Percentiles rank a stretch among this genome's conserved stretches.
These are phyloP conservation scores for Siniperca scherzeri DNA, from an alignment of 2,797 vertebrate genomes.

Conservation along the genomic window DNA sequence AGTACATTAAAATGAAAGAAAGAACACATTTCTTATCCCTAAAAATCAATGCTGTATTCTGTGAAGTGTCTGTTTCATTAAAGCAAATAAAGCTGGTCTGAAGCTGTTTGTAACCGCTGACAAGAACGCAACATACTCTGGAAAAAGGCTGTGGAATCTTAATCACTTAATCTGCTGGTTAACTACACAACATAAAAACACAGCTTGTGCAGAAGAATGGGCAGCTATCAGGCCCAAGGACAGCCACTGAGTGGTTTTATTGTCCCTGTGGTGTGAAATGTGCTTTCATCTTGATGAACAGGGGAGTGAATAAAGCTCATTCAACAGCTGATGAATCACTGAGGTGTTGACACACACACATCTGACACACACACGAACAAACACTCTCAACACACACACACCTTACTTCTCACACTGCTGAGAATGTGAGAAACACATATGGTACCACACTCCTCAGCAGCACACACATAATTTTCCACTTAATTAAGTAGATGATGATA, in stretches of 20 bases:
- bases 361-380: conserved; percentile 25
- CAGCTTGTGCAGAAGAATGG: conserved; percentile 48
- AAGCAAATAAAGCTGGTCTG: conserved; percentile 14
- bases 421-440: conserved; percentile 52
- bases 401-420: conserved; percentile 32
- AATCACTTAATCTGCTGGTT: conserved; percentile 78
- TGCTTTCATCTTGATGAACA: conserved; percentile 67
- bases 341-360: conserved; percentile 60
- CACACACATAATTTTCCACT: conserved; percentile 50
- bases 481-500: conserved; percentile 50
- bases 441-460: conserved; percentile 37
- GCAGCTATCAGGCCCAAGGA: conserved; percentile 38
- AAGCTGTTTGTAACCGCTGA: conserved; percentile 33
- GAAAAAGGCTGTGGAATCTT: conserved; percentile 71
- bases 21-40: not conserved
- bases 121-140: conserved; percentile 36
- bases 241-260: conserved; percentile 47
- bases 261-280: conserved; percentile 59
- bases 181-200: conserved; percentile 65
- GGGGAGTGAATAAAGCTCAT: conserved; percentile 52
- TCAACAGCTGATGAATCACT: conserved; percentile 78
- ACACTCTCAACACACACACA: conserved; percentile 4
- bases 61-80: not conserved
- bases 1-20: not conserved
- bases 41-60: not conserved